Percentiles rank a stretch among this genome's conserved stretches.
phyloP scores from a whole-genome alignment of 2,888 invertebrate genomes.

The Zaprionus lineosus region DNA sequence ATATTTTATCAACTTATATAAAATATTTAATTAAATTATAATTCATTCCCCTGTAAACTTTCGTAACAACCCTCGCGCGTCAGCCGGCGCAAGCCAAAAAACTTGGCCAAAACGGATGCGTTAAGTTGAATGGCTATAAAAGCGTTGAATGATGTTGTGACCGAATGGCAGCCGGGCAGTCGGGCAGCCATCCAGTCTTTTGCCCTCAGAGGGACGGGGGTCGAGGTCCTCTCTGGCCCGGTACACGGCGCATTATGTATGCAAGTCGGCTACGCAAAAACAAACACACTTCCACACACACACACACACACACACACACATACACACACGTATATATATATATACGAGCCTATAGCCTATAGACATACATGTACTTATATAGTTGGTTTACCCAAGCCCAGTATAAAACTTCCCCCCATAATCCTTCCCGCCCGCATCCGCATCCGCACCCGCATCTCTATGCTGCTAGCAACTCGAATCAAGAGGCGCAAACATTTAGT shows the following conservation, averaged over 20 bases:
- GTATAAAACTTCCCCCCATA: too few species aligned
- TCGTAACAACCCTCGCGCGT: conserved; percentile 28
- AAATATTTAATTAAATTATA: too few species aligned
- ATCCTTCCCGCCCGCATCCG: too few species aligned
- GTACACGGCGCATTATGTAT: conserved; percentile 64
- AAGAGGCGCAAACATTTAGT: conserved; percentile 58
- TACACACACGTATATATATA: conserved; percentile 3
- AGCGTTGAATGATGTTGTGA: conserved; percentile 67
- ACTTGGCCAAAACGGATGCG: conserved; percentile 69
- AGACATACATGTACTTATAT: conserved; percentile 1
- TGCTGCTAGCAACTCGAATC: conserved; percentile 26
- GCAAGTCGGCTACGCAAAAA: conserved; percentile 69
- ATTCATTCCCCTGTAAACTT: not conserved
- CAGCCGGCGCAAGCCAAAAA: conserved; percentile 42
- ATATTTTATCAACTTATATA: too few species aligned
- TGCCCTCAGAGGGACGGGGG: too few species aligned
- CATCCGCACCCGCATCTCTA: too few species aligned
- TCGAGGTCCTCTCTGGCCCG: conserved; percentile 13
- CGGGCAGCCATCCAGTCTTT: not conserved
- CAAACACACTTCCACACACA: conserved; percentile 67
- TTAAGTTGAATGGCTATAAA: conserved; percentile 74
- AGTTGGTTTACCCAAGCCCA: conserved; percentile 15
- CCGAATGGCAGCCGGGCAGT: conserved; percentile 24
- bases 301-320: conserved; percentile 19
- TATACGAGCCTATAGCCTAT: too few species aligned